phyloP scores from a whole-genome alignment of 2,888 invertebrate species.

The Anagyrus pseudococci region DNA sequence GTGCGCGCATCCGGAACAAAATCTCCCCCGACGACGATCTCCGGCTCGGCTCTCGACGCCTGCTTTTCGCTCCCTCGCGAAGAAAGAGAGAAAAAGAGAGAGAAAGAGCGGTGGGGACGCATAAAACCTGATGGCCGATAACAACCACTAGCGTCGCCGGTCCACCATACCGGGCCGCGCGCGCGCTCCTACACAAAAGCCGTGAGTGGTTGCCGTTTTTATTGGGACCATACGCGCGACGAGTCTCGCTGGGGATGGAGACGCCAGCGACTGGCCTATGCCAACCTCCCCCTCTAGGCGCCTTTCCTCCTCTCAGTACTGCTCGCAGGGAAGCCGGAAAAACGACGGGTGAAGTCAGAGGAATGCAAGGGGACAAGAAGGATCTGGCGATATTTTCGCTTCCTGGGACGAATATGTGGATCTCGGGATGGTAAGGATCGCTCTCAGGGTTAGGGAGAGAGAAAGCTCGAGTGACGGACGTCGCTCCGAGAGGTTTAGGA shows the following conservation, averaged over 20 bases:
- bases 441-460: not conserved
- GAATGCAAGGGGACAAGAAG: slow-evolving; percentile 26
- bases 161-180: slow-evolving; percentile 11
- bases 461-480: slow-evolving; percentile 44
- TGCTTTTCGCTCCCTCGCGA: not conserved
- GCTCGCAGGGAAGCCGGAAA: slow-evolving; percentile 6
- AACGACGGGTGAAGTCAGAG: slow-evolving; percentile 11
- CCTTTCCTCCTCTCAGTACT: too few relatives aligned
- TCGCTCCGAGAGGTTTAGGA: slow-evolving; percentile 40
- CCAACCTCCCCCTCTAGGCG: too few relatives aligned
- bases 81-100: too few relatives aligned
- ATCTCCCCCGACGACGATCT: slow-evolving; percentile 4
- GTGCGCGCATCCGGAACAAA: not conserved
- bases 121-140: slow-evolving; percentile 63
- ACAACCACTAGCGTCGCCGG: slow-evolving; percentile 57
- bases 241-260: not conserved
- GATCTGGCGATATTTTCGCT: slow-evolving; percentile 27
- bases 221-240: slow-evolving; percentile 60
- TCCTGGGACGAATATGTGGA: slow-evolving; percentile 9
- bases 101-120: slow-evolving; percentile 49
- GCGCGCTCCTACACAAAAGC: slow-evolving; percentile 57
- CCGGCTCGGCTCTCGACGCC: slow-evolving; percentile 11
- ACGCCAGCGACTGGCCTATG: too few relatives aligned
- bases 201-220: slow-evolving; percentile 61
- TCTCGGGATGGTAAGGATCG: slow-evolving; percentile 8